Evolutionary conservation across 2,113 vertebrate genomes (phyloP), one percentile per base, ranked within the genome.

Genomic region (Chlamydotis undulata): DNA sequence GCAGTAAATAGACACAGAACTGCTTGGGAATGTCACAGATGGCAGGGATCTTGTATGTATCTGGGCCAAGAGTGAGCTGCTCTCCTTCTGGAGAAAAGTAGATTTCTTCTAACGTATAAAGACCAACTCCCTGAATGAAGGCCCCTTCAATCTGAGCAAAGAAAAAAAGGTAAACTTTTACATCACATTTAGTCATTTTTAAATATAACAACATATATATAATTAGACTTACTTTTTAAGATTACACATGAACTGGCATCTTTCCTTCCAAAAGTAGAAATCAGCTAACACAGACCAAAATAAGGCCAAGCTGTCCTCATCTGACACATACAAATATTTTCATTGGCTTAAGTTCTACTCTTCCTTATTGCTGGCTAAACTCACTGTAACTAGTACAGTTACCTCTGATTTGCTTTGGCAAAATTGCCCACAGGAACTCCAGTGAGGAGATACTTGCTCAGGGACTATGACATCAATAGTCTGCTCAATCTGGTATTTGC

Each of bases 91-190:
- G 98, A 25, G 98, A 99, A 80, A 98, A 99, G 89, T 98, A 98
- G 61, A 99, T 81, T 96, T 99, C 98, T 96, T 99, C 99, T 77
- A 98, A 91, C 21, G 98, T 99, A 93, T 97, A 99, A 64, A 99
- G 97, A 47, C 99, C 98, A 95, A 99, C 90, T 31, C 98, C 99
- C 78, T 99, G 99, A 69, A 98, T 96, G 95, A 99, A 99, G 0
- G 98, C 97, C 28, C 98, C 99, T 97, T 99, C 99, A 82, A 99
- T 98, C 99, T 99, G 96, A 87, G 18, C 87, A 65, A 96, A 82
- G 67, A 41, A 95, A 76, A 70, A 65, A 76, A 49, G 17, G 60
- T 73, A 61, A 55, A 82, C n/a, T 47, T 61, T 61, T 74, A 33
- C 22, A 17, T 43, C 35, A 68, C 50, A 43, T 63, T 69, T 33